Evolutionary conservation across 2,113 vertebrate genomes (phyloP).

Genomic region (Pteronura brasiliensis): DNA sequence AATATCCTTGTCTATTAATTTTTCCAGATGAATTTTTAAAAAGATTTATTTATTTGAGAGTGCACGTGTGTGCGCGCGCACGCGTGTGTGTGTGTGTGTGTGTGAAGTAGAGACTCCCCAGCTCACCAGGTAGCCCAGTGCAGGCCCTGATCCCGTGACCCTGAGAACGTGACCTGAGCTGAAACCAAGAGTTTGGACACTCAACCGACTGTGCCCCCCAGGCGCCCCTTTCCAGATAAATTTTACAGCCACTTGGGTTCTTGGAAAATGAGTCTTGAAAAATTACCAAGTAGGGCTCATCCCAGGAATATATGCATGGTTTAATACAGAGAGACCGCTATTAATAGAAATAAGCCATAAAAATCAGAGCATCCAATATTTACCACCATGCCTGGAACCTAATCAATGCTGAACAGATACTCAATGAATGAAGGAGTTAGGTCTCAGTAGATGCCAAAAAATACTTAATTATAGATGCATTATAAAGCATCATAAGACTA

Average conservation of each 20-base stretch:
- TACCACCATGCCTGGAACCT: neutral
- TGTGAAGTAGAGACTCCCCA: neutral
- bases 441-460: neutral
- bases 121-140: neutral
- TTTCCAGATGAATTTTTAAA: neutral
- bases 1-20: neutral
- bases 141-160: neutral
- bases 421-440: neutral
- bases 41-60: neutral
- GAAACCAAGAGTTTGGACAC: neutral
- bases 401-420: neutral
- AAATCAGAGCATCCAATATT: neutral
- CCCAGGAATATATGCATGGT: neutral
- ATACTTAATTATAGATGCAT: neutral
- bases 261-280: conserved; percentile 4
- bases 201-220: neutral
- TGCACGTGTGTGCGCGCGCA: neutral
- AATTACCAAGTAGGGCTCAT: neutral
- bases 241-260: neutral
- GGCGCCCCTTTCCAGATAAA: neutral
- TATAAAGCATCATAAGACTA: neutral
- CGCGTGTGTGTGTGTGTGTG: no score
- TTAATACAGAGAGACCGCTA: neutral
- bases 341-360: neutral
- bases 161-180: neutral